Base-by-base conservation (phyloP, 2,113 vertebrate genomes). In the Heterotilapia buettikoferi region DNA sequence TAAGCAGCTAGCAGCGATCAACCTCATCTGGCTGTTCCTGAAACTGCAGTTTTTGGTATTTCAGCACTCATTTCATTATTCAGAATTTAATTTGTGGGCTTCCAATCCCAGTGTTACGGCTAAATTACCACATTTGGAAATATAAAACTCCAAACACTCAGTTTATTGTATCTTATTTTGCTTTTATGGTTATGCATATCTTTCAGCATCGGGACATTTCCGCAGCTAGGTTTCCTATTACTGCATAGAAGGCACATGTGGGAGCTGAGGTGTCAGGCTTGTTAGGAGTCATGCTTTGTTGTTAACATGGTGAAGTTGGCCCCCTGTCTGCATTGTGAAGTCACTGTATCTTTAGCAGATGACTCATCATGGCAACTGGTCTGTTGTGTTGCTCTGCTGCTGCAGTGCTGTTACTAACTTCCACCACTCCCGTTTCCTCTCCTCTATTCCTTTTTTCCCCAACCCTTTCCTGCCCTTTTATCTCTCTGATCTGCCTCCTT, bases 311-410 rank as follows among this genome's bases (percentile, higher is more conserved):
- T 84, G 66, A 78, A 88, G 79, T 53, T 88, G 80, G 84, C 85
- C 82, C 80, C 88, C 88, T 80, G 87, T 87, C 88, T 88, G 91
- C 86, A 45, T 68, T 56, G 52, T 82, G 53, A 89, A 78, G 54
- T 63, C 2, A 36, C 84, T 90, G 80, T 91, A n/a, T 71, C 76
- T 89, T 82, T 5, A 63, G 40, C 73, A 53, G 53, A 92, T 94
- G 90, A 94, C 84, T 94, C 90, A 93, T 91, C 76, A 8, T 84
- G 83, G 80, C 38, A 84, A 63, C 86, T 81, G 80, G 31, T 86
- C 14, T 89, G 86, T 86, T 88, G 66, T 90, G 78, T 83, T 89
- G 89, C 84, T 91, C 71, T 59, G 13, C n/a, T 85, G 59, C 71
- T 88, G 80, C 86, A 76, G 61, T 24, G 50, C 56, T 40, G 80